Evolutionary conservation across 30 jellyfish, hydroid and myxozoan species (phyloP), one percentile per base, ranked within the genome.

Genomic region (Haliclystus octoradiatus): DNA sequence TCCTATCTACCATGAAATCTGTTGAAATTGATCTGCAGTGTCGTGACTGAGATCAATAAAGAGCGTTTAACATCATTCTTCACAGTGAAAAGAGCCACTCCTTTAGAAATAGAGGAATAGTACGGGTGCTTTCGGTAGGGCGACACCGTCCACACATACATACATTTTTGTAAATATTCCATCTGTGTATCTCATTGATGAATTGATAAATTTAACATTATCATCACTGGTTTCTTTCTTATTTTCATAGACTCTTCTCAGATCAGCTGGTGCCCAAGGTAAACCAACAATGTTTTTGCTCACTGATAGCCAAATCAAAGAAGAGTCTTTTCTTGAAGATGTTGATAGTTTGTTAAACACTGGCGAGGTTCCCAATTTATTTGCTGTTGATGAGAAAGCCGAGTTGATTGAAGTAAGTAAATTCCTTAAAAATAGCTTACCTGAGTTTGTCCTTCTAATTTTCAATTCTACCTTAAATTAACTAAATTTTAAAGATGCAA

Each of bases 361-460:
- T 63, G 97, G 97, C 1, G 97, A 88, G 76, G 97, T 88, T 24
- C 95, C 97, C 23, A 88, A 88, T 50, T 80, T 88, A 7, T 88
- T 88, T 80, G 94, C 97, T 34, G 97, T 75, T 29, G 97, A 88
- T 72, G 97, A 88, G 65, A 88, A 88, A 62, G 97, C 97, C 26
- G 97, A 88, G 57, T 68, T 88, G 64, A 88, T 82, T 23, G 97
- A 88, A 89, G 97, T 88, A 29, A 29, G 2, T 14, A 4, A 27
- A 2, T 9, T 7, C 26, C 69, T 0, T 19, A 40, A 40, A 40
- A 40, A 40, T n/a, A n/a, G n/a, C n/a, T n/a, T n/a, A n/a, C n/a
- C n/a, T n/a, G n/a, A n/a, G n/a, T n/a, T n/a, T n/a, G n/a, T n/a
- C n/a, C n/a, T n/a, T n/a, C n/a, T n/a, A n/a, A n/a, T n/a, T n/a